Evolutionary conservation across 2,888 invertebrate genomes (phyloP).

Genomic region (Habrosyne pyritoides): DNA sequence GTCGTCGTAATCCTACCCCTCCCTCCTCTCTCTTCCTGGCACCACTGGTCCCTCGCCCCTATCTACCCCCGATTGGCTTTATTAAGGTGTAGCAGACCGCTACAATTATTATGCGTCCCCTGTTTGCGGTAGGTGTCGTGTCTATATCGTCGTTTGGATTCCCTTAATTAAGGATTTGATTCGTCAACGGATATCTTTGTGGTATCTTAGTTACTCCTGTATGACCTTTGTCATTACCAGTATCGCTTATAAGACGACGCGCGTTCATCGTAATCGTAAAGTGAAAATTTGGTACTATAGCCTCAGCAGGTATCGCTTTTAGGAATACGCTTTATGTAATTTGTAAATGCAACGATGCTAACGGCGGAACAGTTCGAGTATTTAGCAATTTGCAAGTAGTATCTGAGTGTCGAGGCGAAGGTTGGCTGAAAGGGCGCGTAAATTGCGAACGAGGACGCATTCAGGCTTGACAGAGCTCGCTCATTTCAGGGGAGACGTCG

Average conservation of each 20-base stretch:
- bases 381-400: constrained; percentile 49
- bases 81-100: constrained; percentile 83
- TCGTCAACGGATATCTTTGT: constrained; percentile 63
- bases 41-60: constrained; percentile 47
- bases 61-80: constrained; percentile 74
- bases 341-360: constrained; percentile 35
- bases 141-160: constrained; percentile 75
- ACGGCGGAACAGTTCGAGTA: constrained; percentile 35
- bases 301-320: not conserved
- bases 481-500: constrained; percentile 58
- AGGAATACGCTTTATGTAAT: constrained; percentile 4
- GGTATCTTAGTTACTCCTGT: constrained; percentile 44
- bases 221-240: constrained; percentile 11
- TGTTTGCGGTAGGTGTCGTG: constrained; percentile 80
- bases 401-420: constrained; percentile 41
- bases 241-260: not conserved
- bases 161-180: constrained; percentile 80
- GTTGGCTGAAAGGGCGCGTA: constrained; percentile 69
- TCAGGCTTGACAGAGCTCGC: constrained; percentile 65
- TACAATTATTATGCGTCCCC: constrained; percentile 83
- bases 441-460: constrained; percentile 75
- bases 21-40: constrained; percentile 36
- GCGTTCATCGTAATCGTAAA: not conserved
- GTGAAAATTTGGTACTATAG: not conserved
- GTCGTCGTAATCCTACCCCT: constrained; percentile 70